These are phyloP conservation scores for Linnaemya vulpina DNA, from an alignment of 2,888 invertebrate species.

Conservation along the genomic window DNA sequence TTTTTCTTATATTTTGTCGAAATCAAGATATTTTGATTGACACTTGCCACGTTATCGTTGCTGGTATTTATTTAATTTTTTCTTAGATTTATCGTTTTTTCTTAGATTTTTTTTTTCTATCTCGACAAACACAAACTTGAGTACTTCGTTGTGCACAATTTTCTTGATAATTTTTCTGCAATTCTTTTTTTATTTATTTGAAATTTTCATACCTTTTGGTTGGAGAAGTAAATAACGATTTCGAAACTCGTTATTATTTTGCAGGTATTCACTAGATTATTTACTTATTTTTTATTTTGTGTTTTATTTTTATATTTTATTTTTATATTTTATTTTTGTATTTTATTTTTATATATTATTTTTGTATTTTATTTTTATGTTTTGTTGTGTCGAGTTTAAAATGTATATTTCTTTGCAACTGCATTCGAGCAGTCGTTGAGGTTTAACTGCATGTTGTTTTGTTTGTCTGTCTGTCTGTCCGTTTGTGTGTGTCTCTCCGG, in stretches of 20 bases:
- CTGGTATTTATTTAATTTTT: conserved; percentile 29
- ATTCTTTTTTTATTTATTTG: conserved; percentile 16
- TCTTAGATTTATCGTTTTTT: conserved; percentile 1
- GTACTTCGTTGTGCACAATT: conserved; percentile 23
- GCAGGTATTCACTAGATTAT: conserved; percentile 2
- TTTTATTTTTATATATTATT: neutral
- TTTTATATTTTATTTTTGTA: neutral
- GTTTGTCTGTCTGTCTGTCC: conserved; percentile 23
- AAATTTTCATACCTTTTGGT: conserved; percentile 8
- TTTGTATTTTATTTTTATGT: neutral
- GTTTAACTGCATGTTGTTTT: conserved; percentile 33
- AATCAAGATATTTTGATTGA: conserved; percentile 49
- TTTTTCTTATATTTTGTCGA: conserved; percentile 15
- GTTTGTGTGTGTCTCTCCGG: conserved; percentile 25
- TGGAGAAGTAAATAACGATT: conserved; percentile 5
- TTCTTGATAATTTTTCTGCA: conserved; percentile 36
- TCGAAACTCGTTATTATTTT: conserved; percentile 41
- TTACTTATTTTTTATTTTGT: neutral
- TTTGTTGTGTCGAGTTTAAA: conserved; percentile 15
- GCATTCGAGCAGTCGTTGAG: conserved; percentile 24
- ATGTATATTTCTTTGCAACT: conserved; percentile 24
- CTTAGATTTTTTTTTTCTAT: neutral
- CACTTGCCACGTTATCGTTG: conserved; percentile 40
- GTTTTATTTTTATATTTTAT: neutral
- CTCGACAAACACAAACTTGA: conserved; percentile 6